Evolutionary conservation across 2,113 vertebrate species (phyloP).

Genomic region (Pterophyllum scalare): DNA sequence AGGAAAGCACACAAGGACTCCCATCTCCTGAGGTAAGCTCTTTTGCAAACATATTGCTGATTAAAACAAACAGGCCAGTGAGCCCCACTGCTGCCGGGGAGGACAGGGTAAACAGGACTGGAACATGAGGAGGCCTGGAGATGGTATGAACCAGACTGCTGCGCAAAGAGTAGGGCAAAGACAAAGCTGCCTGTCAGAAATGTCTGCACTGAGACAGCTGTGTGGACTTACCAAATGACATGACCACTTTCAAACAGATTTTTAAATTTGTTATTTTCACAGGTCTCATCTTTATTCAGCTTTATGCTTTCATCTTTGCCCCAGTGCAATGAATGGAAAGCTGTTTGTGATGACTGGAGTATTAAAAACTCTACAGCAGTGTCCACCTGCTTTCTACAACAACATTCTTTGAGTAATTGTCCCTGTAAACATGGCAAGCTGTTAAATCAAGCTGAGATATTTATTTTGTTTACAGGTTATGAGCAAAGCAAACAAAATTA

Average conservation of each 20-base stretch:
- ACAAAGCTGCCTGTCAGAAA: constrained; percentile 34
- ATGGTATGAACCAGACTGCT: constrained; percentile 46
- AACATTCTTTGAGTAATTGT: not conserved
- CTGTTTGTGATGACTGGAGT: not conserved
- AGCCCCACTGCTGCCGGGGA: constrained; percentile 57
- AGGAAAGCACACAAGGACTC: constrained; percentile 68
- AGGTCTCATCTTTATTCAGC: not conserved
- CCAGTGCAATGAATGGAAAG: not conserved
- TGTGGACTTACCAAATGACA: not conserved
- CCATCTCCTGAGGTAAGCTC: constrained; percentile 72
- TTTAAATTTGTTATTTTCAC: not conserved
- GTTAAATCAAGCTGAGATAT: not conserved
- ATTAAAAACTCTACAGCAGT: not conserved
- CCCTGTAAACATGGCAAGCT: not conserved
- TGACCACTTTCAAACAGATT: not conserved
- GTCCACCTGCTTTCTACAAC: not conserved
- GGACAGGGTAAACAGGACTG: constrained; percentile 69
- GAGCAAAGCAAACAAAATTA: not conserved
- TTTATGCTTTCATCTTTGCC: not conserved
- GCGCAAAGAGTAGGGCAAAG: constrained; percentile 28
- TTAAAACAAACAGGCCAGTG: constrained; percentile 79
- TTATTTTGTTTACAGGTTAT: not conserved
- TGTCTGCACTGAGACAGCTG: not conserved
- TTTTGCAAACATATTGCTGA: constrained; percentile 79
- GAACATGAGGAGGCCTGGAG: constrained; percentile 58